Base-by-base conservation (phyloP, 2,113 vertebrate genomes). In the Uropsilus gracilis region DNA sequence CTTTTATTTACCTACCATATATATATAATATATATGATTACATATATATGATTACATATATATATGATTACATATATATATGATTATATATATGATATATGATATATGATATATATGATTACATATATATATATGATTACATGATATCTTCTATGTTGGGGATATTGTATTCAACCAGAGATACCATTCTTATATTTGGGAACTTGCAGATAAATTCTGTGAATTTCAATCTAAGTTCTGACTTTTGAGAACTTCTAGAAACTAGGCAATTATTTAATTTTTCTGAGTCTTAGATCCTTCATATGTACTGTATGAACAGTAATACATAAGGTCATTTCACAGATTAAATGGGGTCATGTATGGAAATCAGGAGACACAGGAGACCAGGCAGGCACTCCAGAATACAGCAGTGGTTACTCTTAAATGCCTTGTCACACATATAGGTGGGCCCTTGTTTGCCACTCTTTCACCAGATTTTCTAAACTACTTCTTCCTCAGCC, bases 201-300 rank as follows among this genome's bases (percentile, higher is more conserved):
- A 84, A 11, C 28, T 80, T 80, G 28, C 13, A 37, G 6, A 71
- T 46, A 91, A 59, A 12, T 81, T 50, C 46, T 66, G 24, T 59
- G 64, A 76, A n/a, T 44, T 88, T 86, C 39, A 94, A 80, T 75
- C n/a, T 18, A 59, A 93, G 16, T 4, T 37, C 61, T 76, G 61
- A 66, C 22, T 18, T n/a, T 92, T 64, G n/a, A 18, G 91, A 39
- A 63, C 34, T 92, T 22, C 77, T 22, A 90, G 55, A 90, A 90
- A 81, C 64, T 75, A 83, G 34, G 28, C 17, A 78, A 83, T 86
- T 63, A 28, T 80, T 86, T 85, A 84, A 61, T 85, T 80, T 63
- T 86, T 50, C 72, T 37, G 61, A 96, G 59, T 46, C 44, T 71
- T 14, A 69, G 16, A 34, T 94, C 89, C 55, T 93, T 81, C 63